Conservation (phyloP, 2,797 vertebrate genomes). For the Lepus townsendii region DNA sequence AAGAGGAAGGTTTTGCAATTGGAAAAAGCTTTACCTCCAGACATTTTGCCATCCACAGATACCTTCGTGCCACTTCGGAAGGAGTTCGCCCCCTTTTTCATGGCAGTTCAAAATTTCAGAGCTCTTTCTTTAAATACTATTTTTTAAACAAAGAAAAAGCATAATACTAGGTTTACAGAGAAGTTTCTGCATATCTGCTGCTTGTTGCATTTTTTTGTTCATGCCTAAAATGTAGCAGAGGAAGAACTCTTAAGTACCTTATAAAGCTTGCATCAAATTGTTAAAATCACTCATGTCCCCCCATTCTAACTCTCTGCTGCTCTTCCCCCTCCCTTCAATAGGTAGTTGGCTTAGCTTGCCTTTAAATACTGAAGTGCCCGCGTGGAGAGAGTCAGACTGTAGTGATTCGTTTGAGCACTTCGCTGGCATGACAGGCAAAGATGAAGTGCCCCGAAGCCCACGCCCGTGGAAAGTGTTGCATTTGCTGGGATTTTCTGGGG, state of each 20-base stretch:
- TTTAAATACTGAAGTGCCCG: not conserved
- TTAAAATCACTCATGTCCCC: not conserved
- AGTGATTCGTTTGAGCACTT: not conserved
- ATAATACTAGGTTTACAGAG: slow-evolving; percentile 64
- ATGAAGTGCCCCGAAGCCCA: not conserved
- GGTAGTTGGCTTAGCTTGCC: slow-evolving; percentile 42
- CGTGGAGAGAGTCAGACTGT: not conserved
- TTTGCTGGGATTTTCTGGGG: not conserved
- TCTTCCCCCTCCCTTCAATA: not conserved
- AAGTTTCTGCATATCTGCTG: slow-evolving; percentile 76
- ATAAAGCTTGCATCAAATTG: slow-evolving; percentile 48
- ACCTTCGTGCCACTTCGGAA: slow-evolving; percentile 62
- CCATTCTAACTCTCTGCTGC: slow-evolving; percentile 1
- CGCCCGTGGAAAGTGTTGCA: not conserved
- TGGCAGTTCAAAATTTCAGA: slow-evolving; percentile 70
- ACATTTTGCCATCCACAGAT: slow-evolving; percentile 69
- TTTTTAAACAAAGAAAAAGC: slow-evolving; percentile 68
- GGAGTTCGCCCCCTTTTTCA: slow-evolving; percentile 71
- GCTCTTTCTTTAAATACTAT: slow-evolving; percentile 70
- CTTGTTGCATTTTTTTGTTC: slow-evolving; percentile 35
- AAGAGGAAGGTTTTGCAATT: slow-evolving; percentile 83
- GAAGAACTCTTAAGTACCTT: slow-evolving; percentile 25
- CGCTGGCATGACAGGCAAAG: slow-evolving; percentile 34
- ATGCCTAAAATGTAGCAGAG: slow-evolving; percentile 64
- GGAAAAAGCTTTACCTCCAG: slow-evolving; percentile 78